Evolutionary conservation across 2,888 invertebrate genomes (phyloP).

Genomic region (Myathropa florea): DNA sequence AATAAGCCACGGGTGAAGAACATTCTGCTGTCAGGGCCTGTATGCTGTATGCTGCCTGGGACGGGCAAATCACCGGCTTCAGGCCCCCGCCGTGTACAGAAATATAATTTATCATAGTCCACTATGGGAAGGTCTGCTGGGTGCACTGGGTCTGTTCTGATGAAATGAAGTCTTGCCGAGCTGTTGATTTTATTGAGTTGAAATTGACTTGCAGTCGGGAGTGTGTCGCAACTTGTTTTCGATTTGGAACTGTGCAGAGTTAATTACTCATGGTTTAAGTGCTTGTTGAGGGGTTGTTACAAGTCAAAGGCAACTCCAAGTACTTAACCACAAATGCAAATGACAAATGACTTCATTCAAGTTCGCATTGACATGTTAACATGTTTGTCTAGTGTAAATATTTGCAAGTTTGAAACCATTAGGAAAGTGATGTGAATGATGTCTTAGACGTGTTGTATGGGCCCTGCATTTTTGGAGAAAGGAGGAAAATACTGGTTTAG

Average conservation of each 20-base stretch:
- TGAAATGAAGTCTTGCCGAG: background rate
- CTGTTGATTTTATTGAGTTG: background rate
- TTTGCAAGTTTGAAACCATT: too few species aligned
- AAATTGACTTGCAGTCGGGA: background rate
- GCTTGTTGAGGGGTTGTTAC: background rate
- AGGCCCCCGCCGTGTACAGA: background rate
- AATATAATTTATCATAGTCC: background rate
- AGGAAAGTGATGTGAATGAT: too few species aligned
- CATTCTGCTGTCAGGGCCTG: background rate
- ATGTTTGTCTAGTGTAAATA: background rate
- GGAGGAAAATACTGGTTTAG: too few species aligned
- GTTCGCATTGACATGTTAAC: background rate
- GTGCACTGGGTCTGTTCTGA: background rate
- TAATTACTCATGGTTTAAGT: too few species aligned
- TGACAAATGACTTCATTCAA: background rate
- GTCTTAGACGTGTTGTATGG: too few species aligned
- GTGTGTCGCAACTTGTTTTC: background rate
- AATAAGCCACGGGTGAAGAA: slow-evolving; percentile 43
- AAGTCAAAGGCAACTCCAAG: background rate
- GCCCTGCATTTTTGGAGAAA: too few species aligned
- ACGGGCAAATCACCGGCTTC: slow-evolving; percentile 2
- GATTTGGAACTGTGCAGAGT: background rate
- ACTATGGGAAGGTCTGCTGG: background rate
- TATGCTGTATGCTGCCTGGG: background rate
- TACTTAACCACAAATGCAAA: too few species aligned